Percentiles rank a stretch among this genome's conserved stretches.
Conservation (phyloP, 2,113 vertebrate species). For the Cyprinodon tularosa region DNA sequence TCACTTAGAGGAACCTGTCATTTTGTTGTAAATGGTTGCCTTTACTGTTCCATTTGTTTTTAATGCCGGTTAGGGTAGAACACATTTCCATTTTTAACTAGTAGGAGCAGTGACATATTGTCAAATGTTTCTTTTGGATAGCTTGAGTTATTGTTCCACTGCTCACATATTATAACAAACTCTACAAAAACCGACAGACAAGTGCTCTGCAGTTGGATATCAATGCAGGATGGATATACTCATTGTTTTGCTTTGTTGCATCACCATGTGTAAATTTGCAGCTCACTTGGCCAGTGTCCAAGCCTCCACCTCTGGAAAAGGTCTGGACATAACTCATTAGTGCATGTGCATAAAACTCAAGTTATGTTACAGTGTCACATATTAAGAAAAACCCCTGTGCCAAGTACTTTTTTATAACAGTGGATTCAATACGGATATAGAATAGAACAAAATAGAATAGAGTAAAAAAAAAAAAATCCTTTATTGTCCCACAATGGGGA, state of each 20-base stretch:
- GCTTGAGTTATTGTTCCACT: background rate
- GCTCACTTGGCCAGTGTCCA: constrained; percentile 40
- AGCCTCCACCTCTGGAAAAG: constrained; percentile 31
- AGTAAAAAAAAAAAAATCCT: no score
- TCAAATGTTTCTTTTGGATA: background rate
- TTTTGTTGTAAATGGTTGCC: constrained; percentile 13
- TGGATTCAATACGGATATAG: background rate
- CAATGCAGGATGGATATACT: constrained; percentile 9
- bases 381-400: background rate
- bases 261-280: constrained; percentile 10
- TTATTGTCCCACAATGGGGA: no score
- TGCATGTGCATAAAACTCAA: constrained; percentile 11
- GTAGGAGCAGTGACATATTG: background rate
- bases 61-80: background rate
- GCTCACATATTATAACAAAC: background rate
- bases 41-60: constrained; percentile 22
- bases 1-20: constrained; percentile 30
- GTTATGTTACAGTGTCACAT: background rate
- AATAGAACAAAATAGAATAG: no score
- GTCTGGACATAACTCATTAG: constrained; percentile 32
- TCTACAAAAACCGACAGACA: background rate
- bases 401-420: background rate
- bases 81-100: background rate
- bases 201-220: background rate
- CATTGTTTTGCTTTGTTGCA: background rate